Evolutionary conservation across 1,140 invertebrate species (phyloP).

Genomic region (Ephestia elutella): DNA sequence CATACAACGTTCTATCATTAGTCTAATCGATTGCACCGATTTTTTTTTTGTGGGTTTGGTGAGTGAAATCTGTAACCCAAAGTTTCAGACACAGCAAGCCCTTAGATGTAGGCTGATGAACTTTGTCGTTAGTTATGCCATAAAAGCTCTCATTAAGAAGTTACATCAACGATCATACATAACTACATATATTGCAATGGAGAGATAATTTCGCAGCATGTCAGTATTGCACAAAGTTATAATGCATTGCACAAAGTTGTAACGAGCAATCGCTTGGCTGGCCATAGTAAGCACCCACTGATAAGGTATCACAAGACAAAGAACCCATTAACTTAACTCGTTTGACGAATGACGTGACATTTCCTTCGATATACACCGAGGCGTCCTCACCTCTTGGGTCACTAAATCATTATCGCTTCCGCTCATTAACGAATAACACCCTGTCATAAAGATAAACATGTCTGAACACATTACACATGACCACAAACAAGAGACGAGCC

Average conservation of each 20-base stretch:
- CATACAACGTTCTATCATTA: too few relatives aligned
- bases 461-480: background rate
- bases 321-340: slow-evolving; percentile 65
- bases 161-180: too few relatives aligned
- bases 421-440: slow-evolving; percentile 43
- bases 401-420: slow-evolving; percentile 68
- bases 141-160: too few relatives aligned
- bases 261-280: background rate
- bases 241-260: background rate
- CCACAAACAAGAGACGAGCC: background rate
- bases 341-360: slow-evolving; percentile 60
- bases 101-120: too few relatives aligned
- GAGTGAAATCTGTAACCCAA: too few relatives aligned
- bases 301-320: slow-evolving; percentile 70
- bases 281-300: slow-evolving; percentile 27
- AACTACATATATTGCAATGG: too few relatives aligned
- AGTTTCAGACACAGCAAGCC: too few relatives aligned
- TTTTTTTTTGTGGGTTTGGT: too few relatives aligned
- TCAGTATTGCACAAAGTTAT: too few relatives aligned
- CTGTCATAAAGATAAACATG: slow-evolving; percentile 11
- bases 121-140: too few relatives aligned
- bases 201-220: too few relatives aligned
- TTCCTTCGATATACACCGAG: slow-evolving; percentile 66
- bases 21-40: too few relatives aligned
- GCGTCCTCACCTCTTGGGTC: slow-evolving; percentile 64